Base-by-base conservation (phyloP, 1,140 invertebrate species). In the Heliconius hewitsoni region DNA sequence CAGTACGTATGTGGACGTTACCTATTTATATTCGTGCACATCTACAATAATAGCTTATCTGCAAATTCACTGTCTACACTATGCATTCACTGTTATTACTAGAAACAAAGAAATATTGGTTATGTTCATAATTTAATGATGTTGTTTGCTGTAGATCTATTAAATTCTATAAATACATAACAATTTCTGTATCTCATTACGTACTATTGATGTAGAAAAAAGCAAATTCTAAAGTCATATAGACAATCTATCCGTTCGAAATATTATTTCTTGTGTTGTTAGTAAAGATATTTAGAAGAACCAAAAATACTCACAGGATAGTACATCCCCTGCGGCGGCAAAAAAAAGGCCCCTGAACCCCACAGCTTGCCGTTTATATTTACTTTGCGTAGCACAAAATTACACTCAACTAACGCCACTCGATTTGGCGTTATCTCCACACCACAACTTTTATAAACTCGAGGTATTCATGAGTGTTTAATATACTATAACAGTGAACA, bases 261-360 rank as follows among this genome's bases (percentile, higher is more conserved):
- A 66, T 16, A 13, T 66, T 66, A 8, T 3, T 13, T 27, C 11
- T 30, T 13, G 60, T 27, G 27, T 11, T 16, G 60, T 66, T 66
- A 66, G 23, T 66, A 66, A 66, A 27, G n/a, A 66, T 60, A 60
- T 66, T 30, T 66, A 66, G 23, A 66, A 30, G 27, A 66, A 66
- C 60, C 60, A 55, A 77, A 78, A 80, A 88, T 94, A 97, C 97
- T 98, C 96, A 98, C 97, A 96, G 97, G 97, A 96, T 98, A 98
- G 95, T 98, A 98, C 96, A 98, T 97, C 96, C 97, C 97, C 96
- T 98, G 97, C 95, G 97, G 97, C 96, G 97, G 97, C 96, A 98
- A 97, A 95, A 98, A 97, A 96, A 97, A 98, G 95, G 97, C 97
- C 95, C 97, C 97, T 96, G 97, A 97, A 96, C 97, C 97, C 97